phyloP scores from a whole-genome alignment of 2,888 invertebrate species.

The Pseudococcus longispinus region DNA sequence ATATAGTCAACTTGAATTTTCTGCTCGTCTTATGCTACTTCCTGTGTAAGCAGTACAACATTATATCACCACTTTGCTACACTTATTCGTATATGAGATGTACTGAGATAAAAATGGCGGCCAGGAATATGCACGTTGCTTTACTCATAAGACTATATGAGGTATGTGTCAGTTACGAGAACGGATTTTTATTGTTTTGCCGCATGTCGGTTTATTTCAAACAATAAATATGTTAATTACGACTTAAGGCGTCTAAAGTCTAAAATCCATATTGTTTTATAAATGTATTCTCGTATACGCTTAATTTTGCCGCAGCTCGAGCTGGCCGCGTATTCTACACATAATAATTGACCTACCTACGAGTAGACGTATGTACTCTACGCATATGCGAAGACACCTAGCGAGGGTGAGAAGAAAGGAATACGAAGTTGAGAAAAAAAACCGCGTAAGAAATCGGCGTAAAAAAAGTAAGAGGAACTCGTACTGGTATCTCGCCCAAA shows the following conservation, averaged over 20 bases:
- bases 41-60: too few species aligned
- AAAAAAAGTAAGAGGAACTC: not conserved
- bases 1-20: too few species aligned
- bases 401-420: too few species aligned
- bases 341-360: conserved; percentile 6
- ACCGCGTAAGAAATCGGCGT: not conserved
- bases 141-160: not conserved
- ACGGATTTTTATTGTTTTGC: conserved; percentile 17
- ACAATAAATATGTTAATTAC: conserved; percentile 55
- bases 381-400: too few species aligned
- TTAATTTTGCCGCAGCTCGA: conserved; percentile 5
- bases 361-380: not conserved
- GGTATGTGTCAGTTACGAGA: conserved; percentile 15
- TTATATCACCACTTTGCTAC: too few species aligned
- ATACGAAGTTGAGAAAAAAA: not conserved
- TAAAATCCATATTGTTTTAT: conserved; percentile 44
- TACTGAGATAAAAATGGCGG: not conserved
- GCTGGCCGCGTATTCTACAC: too few species aligned
- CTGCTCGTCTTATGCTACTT: too few species aligned
- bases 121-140: not conserved
- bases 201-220: conserved; percentile 51
- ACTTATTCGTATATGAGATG: not conserved
- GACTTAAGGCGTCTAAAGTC: not conserved
- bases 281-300: not conserved
- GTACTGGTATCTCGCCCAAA: not conserved